Evolutionary conservation across 2,888 invertebrate genomes (phyloP).

Genomic region (Plebejus melissa): DNA sequence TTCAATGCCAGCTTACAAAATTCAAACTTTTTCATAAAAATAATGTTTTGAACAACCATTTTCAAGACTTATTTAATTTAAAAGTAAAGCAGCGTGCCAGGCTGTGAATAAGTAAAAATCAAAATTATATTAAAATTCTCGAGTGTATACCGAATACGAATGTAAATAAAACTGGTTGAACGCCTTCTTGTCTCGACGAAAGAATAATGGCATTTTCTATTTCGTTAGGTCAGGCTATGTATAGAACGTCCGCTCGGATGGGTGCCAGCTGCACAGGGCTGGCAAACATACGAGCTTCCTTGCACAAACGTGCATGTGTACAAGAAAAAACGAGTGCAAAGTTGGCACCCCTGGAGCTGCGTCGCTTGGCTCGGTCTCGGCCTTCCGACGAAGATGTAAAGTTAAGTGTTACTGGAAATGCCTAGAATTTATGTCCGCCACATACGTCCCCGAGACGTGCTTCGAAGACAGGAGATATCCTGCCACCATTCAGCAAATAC

Average conservation of each 20-base stretch:
- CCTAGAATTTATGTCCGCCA: slow-evolving; percentile 44
- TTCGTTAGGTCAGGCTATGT: slow-evolving; percentile 68
- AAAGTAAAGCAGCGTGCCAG: neutral
- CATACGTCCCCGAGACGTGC: slow-evolving; percentile 37
- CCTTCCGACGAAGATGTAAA: slow-evolving; percentile 55
- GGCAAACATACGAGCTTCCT: neutral
- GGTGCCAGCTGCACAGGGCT: slow-evolving; percentile 66
- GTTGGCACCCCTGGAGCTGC: slow-evolving; percentile 35
- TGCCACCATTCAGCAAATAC: slow-evolving; percentile 4
- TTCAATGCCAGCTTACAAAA: too few relatives aligned
- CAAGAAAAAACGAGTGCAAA: slow-evolving; percentile 41
- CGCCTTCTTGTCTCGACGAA: slow-evolving; percentile 71
- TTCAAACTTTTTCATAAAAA: neutral
- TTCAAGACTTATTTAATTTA: neutral
- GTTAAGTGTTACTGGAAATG: slow-evolving; percentile 54
- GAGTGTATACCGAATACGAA: slow-evolving; percentile 57
- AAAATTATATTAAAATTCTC: slow-evolving; percentile 17
- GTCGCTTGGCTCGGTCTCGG: slow-evolving; percentile 36
- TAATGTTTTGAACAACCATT: neutral
- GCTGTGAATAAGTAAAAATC: neutral
- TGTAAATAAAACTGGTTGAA: slow-evolving; percentile 73
- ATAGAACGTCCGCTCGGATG: slow-evolving; percentile 68
- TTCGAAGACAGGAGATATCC: slow-evolving; percentile 35
- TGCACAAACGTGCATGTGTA: neutral
- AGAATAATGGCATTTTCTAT: slow-evolving; percentile 77